Base-by-base conservation (phyloP, 2,113 vertebrate genomes). In the Nyctereutes procyonoides region DNA sequence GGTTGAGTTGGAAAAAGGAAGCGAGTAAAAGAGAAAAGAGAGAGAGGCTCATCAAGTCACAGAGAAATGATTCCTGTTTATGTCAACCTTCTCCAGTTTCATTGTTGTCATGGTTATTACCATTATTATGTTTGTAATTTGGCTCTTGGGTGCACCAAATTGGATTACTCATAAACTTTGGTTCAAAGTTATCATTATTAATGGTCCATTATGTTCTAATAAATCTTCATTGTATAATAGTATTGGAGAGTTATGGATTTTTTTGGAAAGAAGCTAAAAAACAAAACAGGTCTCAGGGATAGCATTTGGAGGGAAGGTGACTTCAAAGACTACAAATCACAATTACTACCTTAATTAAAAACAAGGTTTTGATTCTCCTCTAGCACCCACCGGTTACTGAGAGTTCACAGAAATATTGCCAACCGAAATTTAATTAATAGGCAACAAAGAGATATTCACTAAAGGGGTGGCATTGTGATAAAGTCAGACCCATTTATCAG, bases 401-500 rank as follows among this genome's bases (percentile, higher is more conserved):
- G 85, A 32, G 12, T 80, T 96, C 97, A 53, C 11, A 35, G 51
- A 98, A 98, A 28, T 67, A 71, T 24, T 82, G 88, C 63, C 90
- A 97, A 92, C 85, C 85, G 91, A 98, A 89, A 93, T 87, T 95
- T 96, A 98, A 98, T 95, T 98, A 98, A 97, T 90, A 93, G 83
- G 19, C 76, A 92, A 63, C 0, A 24, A 97, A 97, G 58, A 96
- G 92, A 93, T 85, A 95, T 30, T 56, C 26, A 89, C 94, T 97
- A 69, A 97, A 63, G 43, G 77, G 73, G 11, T 60, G 92, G 51
- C 35, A 95, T 60, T 35, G 15, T 60, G 26, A 87, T 97, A 74
- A 80, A 82, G 81, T 90, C 62, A 94, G 74, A 96, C 53, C 92
- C 55, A 95, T 95, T 97, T 95, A 43, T 94, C 96, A 60, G 28